A percentile compares a stretch with the other conserved stretches of the same genome.
These are phyloP conservation scores for Oceanodroma tethys DNA, from an alignment of 2,113 vertebrate species.

Conservation along the genomic window DNA sequence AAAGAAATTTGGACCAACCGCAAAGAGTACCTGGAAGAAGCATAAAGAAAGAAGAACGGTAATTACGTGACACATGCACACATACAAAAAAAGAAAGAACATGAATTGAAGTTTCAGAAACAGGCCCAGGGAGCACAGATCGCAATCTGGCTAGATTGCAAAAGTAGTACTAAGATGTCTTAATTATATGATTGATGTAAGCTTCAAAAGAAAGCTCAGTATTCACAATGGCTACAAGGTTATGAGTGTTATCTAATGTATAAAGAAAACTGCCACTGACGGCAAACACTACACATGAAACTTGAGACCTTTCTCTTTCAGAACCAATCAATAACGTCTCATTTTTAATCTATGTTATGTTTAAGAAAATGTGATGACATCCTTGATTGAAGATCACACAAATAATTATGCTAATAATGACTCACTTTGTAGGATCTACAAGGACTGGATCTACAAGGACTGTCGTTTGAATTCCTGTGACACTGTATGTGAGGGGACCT, in stretches of 20 bases:
- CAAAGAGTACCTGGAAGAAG: slow-evolving; percentile 46
- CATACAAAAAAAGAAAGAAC: slow-evolving; percentile 36
- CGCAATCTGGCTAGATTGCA: slow-evolving; percentile 31
- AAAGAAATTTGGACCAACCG: slow-evolving; percentile 58
- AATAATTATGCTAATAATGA: slow-evolving; percentile 64
- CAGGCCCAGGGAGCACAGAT: slow-evolving; percentile 48
- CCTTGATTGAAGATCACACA: slow-evolving; percentile 70
- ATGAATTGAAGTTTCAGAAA: slow-evolving; percentile 52
- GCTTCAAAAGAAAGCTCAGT: slow-evolving; percentile 66
- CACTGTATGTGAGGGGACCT: neutral
- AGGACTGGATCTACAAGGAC: slow-evolving; percentile 21
- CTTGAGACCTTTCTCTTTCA: slow-evolving; percentile 48
- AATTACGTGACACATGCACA: slow-evolving; percentile 57
- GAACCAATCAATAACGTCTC: slow-evolving; percentile 67
- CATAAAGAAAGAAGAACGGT: slow-evolving; percentile 29
- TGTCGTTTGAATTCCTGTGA: neutral
- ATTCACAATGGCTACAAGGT: slow-evolving; percentile 38
- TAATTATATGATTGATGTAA: slow-evolving; percentile 76
- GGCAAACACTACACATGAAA: slow-evolving; percentile 36
- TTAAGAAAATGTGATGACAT: slow-evolving; percentile 72
- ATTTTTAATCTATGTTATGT: slow-evolving; percentile 67
- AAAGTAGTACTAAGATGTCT: slow-evolving; percentile 61
- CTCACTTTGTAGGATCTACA: slow-evolving; percentile 8
- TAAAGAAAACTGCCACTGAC: slow-evolving; percentile 57
- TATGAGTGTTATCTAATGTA: slow-evolving; percentile 58